Conservation (phyloP, 2,888 invertebrate genomes). For the Onthophagus sagittarius region DNA sequence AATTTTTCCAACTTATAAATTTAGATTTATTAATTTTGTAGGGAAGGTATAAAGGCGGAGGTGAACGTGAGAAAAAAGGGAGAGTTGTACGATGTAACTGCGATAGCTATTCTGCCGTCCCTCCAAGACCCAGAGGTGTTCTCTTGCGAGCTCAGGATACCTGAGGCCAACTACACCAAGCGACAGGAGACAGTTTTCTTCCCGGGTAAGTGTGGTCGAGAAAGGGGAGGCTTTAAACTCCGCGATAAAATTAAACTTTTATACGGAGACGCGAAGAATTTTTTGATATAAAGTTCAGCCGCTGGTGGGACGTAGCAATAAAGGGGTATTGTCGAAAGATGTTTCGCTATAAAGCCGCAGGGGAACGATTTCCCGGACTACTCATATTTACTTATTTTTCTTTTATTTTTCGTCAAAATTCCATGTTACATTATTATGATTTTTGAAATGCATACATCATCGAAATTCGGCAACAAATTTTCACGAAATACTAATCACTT, state of each 20-base stretch:
- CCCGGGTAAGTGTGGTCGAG: slow-evolving; percentile 40
- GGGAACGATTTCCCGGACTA: neutral
- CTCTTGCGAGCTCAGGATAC: slow-evolving; percentile 60
- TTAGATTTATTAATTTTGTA: slow-evolving; percentile 22
- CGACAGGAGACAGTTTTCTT: slow-evolving; percentile 60
- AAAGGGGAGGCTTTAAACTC: neutral
- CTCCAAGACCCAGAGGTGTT: slow-evolving; percentile 58
- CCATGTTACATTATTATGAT: no score
- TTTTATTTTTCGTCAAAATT: neutral
- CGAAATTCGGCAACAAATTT: neutral
- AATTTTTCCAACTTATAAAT: neutral
- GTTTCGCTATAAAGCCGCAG: neutral
- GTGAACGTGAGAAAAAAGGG: slow-evolving; percentile 46
- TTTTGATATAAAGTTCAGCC: slow-evolving; percentile 9
- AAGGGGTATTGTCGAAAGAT: neutral
- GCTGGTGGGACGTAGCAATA: neutral
- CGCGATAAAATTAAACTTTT: slow-evolving; percentile 12
- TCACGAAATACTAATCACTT: neutral
- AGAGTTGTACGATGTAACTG: slow-evolving; percentile 59
- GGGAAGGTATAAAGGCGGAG: slow-evolving; percentile 36
- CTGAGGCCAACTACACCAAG: slow-evolving; percentile 60
- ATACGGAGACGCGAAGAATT: slow-evolving; percentile 6
- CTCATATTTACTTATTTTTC: neutral
- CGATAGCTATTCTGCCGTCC: slow-evolving; percentile 57
- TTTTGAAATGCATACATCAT: neutral